Evolutionary conservation across 1,140 invertebrate genomes (phyloP).

Genomic region (Eumaeus atala): DNA sequence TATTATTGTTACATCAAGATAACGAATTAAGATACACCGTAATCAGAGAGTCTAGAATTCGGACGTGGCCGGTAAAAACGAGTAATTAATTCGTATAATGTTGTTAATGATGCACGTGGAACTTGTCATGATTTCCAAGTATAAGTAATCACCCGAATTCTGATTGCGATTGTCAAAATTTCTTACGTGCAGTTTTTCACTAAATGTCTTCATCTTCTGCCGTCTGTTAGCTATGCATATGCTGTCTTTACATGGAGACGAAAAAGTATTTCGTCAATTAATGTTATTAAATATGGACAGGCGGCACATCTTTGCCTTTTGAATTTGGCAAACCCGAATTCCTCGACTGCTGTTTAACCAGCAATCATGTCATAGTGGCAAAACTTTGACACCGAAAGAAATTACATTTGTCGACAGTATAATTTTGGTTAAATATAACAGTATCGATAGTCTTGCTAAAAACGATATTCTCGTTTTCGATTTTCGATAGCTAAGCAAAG

Average conservation of each 20-base stretch:
- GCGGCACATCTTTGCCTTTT: constrained; percentile 15
- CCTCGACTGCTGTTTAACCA: neutral
- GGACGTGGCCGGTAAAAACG: constrained; percentile 29
- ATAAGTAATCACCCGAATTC: constrained; percentile 65
- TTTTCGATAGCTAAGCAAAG: too few species aligned
- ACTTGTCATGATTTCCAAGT: constrained; percentile 60
- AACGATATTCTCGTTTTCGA: too few species aligned
- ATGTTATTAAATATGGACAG: constrained; percentile 26
- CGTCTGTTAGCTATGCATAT: constrained; percentile 35
- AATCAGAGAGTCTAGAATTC: constrained; percentile 30
- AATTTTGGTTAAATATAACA: too few species aligned
- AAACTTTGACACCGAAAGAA: neutral
- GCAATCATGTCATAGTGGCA: constrained; percentile 15
- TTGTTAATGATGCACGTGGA: constrained; percentile 60
- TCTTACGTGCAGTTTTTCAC: constrained; percentile 47
- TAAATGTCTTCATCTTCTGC: constrained; percentile 62
- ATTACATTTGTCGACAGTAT: too few species aligned
- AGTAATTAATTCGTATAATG: constrained; percentile 61
- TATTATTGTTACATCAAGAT: too few species aligned
- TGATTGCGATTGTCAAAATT: constrained; percentile 47
- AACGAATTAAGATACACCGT: too few species aligned
- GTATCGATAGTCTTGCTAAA: too few species aligned
- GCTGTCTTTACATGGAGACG: constrained; percentile 29
- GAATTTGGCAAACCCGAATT: constrained; percentile 4
- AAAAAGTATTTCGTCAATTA: constrained; percentile 29